Percentiles rank a stretch among this genome's conserved stretches.
Evolutionary conservation across 2,797 vertebrate species (phyloP).

Genomic region (Sparus aurata): DNA sequence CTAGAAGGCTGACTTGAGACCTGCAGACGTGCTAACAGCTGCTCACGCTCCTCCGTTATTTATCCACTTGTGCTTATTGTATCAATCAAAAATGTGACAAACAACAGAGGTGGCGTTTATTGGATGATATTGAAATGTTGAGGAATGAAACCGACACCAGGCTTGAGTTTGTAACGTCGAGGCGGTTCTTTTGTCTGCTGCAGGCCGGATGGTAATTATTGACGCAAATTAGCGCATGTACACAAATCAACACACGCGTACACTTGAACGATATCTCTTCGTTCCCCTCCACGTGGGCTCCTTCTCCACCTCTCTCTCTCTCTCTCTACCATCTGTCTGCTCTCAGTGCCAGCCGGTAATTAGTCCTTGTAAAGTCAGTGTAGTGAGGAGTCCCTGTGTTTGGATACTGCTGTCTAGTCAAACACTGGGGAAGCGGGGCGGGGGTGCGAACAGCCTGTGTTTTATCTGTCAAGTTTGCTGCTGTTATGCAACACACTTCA

Average conservation of each 20-base stretch:
- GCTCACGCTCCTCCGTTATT: constrained; percentile 6
- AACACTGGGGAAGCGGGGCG: constrained; percentile 52
- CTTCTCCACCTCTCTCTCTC: constrained; percentile 49
- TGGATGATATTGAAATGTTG: constrained; percentile 8
- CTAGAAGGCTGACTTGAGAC: not conserved
- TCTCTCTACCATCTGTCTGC: constrained; percentile 75
- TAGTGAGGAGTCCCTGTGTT: constrained; percentile 78
- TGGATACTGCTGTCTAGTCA: constrained; percentile 78
- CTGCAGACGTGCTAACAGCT: constrained; percentile 15
- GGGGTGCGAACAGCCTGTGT: constrained; percentile 71
- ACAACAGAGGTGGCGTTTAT: constrained; percentile 1
- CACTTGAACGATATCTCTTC: constrained; percentile 39
- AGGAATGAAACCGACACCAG: constrained; percentile 36
- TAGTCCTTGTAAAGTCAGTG: constrained; percentile 78
- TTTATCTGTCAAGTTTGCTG: constrained; percentile 80
- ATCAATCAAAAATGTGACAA: constrained; percentile 1
- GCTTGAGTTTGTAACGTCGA: constrained; percentile 37
- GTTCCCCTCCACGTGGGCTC: constrained; percentile 35
- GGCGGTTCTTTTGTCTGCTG: constrained; percentile 41
- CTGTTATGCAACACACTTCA: constrained; percentile 74
- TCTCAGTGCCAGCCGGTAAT: constrained; percentile 78
- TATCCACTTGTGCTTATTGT: constrained; percentile 3
- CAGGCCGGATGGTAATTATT: constrained; percentile 57
- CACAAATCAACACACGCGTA: constrained; percentile 43
- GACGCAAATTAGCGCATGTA: constrained; percentile 63